Evolutionary conservation across 1,140 invertebrate species (phyloP).

Genomic region (Aphelenchoides avenae): DNA sequence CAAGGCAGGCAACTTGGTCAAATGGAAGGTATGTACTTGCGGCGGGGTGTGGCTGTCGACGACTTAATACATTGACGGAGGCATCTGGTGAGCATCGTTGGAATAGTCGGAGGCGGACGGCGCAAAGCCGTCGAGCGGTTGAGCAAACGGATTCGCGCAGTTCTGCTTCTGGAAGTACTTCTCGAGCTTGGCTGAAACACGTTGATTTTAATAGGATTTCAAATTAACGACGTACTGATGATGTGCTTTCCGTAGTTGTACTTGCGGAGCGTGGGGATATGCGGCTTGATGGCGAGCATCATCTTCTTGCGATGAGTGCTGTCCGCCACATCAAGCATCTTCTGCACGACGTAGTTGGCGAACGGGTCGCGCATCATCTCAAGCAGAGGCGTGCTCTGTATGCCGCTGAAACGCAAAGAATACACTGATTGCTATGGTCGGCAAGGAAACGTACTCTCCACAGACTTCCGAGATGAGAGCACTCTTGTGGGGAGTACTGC

Average conservation of each 20-base stretch:
- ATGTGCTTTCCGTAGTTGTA: conserved; percentile 99
- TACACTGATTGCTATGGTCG: background rate
- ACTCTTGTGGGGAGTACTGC: conserved; percentile 48
- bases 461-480: conserved; percentile 57
- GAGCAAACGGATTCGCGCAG: conserved; percentile 15
- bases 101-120: no score
- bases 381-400: conserved; percentile 62
- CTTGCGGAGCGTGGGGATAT: conserved; percentile 88
- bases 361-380: conserved; percentile 69
- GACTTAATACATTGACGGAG: no score
- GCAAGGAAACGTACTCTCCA: conserved; percentile 48
- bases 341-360: conserved; percentile 99
- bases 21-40: no score
- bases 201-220: background rate
- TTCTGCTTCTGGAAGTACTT: conserved; percentile 58
- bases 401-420: conserved; percentile 22
- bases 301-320: conserved; percentile 90
- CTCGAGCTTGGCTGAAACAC: conserved; percentile 55
- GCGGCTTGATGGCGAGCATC: conserved; percentile 96
- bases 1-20: no score
- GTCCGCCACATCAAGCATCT: conserved; percentile 99
- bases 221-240: conserved; percentile 72
- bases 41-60: no score
- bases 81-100: no score
- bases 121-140: no score